Percentiles rank a stretch among this genome's conserved stretches.
These are phyloP conservation scores for Hyperopisus bebe DNA, from an alignment of 2,113 vertebrate species.

Conservation along the genomic window DNA sequence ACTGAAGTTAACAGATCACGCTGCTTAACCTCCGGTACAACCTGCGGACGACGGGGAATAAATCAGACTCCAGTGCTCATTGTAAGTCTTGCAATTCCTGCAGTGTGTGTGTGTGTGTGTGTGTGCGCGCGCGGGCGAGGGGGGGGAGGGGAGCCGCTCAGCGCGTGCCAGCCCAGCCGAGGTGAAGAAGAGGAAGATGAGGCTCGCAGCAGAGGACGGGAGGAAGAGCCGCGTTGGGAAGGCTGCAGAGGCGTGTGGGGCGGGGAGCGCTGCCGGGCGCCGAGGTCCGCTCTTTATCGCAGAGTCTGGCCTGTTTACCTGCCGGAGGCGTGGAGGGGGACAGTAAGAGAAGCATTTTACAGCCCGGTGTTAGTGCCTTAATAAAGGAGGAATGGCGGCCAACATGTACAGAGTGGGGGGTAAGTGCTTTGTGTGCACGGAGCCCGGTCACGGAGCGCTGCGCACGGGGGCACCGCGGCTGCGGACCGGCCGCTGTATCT, in stretches of 20 bases:
- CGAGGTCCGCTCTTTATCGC: not conserved
- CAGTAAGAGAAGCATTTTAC: not conserved
- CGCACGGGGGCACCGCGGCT: too few relatives aligned
- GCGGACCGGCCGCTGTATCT: too few relatives aligned
- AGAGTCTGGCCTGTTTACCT: not conserved
- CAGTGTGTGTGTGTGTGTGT: not conserved
- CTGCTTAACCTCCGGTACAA: too few relatives aligned
- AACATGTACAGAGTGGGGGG: conserved; percentile 23
- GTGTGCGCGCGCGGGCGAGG: not conserved
- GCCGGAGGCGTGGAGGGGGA: not conserved
- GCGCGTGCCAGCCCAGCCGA: conserved; percentile 3
- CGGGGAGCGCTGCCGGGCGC: conserved; percentile 1
- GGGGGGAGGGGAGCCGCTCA: not conserved
- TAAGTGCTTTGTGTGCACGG: not conserved
- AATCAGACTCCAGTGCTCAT: not conserved
- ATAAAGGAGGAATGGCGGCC: conserved; percentile 19
- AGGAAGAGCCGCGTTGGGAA: conserved; percentile 14
- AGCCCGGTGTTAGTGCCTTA: not conserved
- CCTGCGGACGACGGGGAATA: not conserved
- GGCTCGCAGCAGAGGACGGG: conserved; percentile 7
- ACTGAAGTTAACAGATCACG: not conserved
- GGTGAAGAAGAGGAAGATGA: conserved; percentile 21
- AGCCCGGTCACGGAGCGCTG: not conserved
- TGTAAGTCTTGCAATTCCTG: not conserved
- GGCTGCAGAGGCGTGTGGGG: not conserved